Percentiles rank a stretch among this genome's conserved stretches.
Evolutionary conservation across 2,113 vertebrate species (phyloP).

Genomic region (Corynorhinus townsendii): DNA sequence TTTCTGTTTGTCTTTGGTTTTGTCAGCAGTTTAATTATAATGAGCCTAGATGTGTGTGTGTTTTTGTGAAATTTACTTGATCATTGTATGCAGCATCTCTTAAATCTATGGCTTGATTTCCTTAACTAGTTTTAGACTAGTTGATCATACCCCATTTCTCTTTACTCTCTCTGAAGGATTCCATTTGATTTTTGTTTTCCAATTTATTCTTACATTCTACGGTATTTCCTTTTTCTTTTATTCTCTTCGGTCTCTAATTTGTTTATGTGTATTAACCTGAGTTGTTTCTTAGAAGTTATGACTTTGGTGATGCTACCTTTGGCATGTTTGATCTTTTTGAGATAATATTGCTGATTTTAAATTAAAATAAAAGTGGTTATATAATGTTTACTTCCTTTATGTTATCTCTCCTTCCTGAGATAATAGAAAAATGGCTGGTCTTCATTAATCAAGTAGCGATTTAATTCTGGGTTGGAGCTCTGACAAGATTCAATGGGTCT

Average conservation of each 20-base stretch:
- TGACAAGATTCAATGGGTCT: background rate
- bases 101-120: background rate
- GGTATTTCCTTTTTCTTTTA: background rate
- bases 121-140: background rate
- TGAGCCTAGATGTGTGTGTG: background rate
- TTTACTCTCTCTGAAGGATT: background rate
- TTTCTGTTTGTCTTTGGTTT: background rate
- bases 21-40: background rate
- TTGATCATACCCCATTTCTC: background rate
- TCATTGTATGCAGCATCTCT: background rate
- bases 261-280: background rate
- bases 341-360: background rate
- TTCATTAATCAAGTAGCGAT: background rate
- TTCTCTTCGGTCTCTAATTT: background rate
- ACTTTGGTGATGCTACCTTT: background rate
- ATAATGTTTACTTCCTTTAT: background rate
- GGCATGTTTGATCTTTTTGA: background rate
- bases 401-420: background rate
- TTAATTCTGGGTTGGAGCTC: background rate
- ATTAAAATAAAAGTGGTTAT: background rate
- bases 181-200: background rate
- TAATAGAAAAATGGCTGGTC: background rate
- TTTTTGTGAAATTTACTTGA: background rate
- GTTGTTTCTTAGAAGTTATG: background rate
- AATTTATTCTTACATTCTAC: background rate